A percentile compares a stretch with the other conserved stretches of the same genome.
Conservation (phyloP, 2,113 vertebrate species). For the Herpailurus yagouaroundi region DNA sequence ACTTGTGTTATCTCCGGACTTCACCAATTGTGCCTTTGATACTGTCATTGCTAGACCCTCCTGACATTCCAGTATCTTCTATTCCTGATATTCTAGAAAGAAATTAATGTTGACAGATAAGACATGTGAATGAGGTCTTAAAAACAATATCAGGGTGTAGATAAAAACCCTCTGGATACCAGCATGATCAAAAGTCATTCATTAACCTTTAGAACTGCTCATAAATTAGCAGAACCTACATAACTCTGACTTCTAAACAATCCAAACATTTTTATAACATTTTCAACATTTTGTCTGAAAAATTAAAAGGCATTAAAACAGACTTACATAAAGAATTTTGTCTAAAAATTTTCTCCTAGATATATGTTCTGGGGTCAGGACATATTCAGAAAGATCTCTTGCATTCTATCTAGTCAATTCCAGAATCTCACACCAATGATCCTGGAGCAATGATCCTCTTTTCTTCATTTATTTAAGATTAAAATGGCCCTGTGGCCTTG, state of each 20-base stretch:
- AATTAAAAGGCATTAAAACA: slow-evolving; percentile 10
- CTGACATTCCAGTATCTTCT: slow-evolving; percentile 2
- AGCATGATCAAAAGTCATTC: neutral
- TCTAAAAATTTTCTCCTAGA: neutral
- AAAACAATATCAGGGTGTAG: neutral
- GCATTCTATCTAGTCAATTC: neutral
- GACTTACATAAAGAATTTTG: neutral
- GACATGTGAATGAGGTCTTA: neutral
- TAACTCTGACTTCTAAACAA: slow-evolving; percentile 35
- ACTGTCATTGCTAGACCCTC: neutral
- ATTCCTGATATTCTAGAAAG: neutral
- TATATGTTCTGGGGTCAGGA: neutral
- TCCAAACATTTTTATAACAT: neutral
- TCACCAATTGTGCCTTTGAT: neutral
- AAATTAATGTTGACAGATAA: slow-evolving; percentile 29
- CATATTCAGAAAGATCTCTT: slow-evolving; percentile 4
- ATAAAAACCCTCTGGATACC: neutral
- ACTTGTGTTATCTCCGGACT: neutral
- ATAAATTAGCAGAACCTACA: neutral
- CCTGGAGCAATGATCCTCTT: neutral
- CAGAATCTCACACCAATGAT: neutral
- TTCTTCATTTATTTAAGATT: slow-evolving; percentile 36
- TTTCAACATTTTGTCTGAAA: slow-evolving; percentile 1
- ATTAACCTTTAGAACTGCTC: neutral
- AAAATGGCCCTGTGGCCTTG: neutral